Base-by-base conservation (phyloP, 2,113 vertebrate genomes). In the Zingel zingel region DNA sequence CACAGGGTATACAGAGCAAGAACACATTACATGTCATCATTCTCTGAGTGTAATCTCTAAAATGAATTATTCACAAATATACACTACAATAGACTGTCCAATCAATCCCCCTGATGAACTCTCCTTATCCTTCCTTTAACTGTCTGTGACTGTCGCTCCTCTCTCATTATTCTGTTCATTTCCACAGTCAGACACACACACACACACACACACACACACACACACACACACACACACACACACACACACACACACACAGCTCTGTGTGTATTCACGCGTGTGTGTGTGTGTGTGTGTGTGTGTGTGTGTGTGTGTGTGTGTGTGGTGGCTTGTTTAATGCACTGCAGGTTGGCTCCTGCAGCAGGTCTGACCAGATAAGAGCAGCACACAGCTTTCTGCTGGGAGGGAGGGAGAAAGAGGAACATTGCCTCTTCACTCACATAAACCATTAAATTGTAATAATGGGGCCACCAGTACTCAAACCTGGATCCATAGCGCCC, bases 291-390 rank as follows among this genome's bases (percentile, higher is more conserved):
- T 63, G 58, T 43, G 59, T 67, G 61, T 61, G 68, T 25, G 19
- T 79, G 70, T 80, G 80, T 89, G 21, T 21, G 86, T 53, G 77
- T 33, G 30, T 33, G 30, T 33, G 33, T 33, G 33, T 33, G 33
- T 33, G 87, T 77, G 87, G 89, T 81, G 84, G 87, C 91, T 93
- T 94, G 93, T 94, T 94, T 94, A 94, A 93, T 93, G 91, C 92
- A 93, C 92, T 94, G 93, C 92, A 94, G 93, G 94, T 93, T 93
- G 92, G 92, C 90, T 94, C 90, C 88, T 93, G 92, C 94, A 94
- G 94, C 94, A 94, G 94, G 92, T 94, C 93, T 92, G 91, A 83
- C 89, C 90, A 94, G 94, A 95, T 95, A 94, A 95, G 94, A 94
- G 90, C 86, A 89, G 85, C 91, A 86, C 91, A 85, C 89, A 69